These are phyloP conservation scores for Myxocyprinus asiaticus DNA, from an alignment of 2,113 vertebrate genomes.

Conservation along the genomic window DNA sequence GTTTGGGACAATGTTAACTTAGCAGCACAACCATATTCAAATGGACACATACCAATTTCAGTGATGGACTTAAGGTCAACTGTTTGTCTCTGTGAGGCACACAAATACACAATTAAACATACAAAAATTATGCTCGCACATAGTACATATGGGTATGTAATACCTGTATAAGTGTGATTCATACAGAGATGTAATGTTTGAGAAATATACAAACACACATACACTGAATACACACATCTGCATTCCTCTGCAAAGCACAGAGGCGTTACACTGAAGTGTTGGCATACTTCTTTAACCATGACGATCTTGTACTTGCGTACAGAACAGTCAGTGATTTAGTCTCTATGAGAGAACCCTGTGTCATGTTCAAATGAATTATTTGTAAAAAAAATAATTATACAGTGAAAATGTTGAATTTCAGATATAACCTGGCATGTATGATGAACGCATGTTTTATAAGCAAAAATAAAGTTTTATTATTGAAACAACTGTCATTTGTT, in stretches of 20 bases:
- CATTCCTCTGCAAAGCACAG: slow-evolving; percentile 15
- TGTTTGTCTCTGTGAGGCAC: slow-evolving; percentile 58
- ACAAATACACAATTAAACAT: slow-evolving; percentile 7
- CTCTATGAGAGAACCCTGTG: slow-evolving; percentile 80
- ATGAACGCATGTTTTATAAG: slow-evolving; percentile 67
- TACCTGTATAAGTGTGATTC: slow-evolving; percentile 17
- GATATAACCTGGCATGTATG: slow-evolving; percentile 55
- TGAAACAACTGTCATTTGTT: background rate
- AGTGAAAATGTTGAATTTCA: slow-evolving; percentile 56
- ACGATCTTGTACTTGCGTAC: slow-evolving; percentile 71
- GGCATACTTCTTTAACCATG: slow-evolving; percentile 48
- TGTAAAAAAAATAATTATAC: slow-evolving; percentile 61
- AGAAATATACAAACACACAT: background rate
- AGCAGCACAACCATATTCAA: background rate
- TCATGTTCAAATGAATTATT: slow-evolving; percentile 82
- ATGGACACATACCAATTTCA: background rate
- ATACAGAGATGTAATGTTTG: background rate
- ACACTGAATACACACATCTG: slow-evolving; percentile 10
- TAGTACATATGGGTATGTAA: slow-evolving; percentile 12
- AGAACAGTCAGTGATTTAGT: slow-evolving; percentile 71
- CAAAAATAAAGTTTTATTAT: slow-evolving; percentile 56
- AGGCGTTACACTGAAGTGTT: slow-evolving; percentile 46
- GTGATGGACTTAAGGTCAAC: slow-evolving; percentile 21
- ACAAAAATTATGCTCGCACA: background rate
- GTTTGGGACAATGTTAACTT: slow-evolving; percentile 79